Percentiles rank a stretch among this genome's conserved stretches.
Evolutionary conservation across 2,797 vertebrate genomes (phyloP).

Genomic region (Enteromius paludinosus): DNA sequence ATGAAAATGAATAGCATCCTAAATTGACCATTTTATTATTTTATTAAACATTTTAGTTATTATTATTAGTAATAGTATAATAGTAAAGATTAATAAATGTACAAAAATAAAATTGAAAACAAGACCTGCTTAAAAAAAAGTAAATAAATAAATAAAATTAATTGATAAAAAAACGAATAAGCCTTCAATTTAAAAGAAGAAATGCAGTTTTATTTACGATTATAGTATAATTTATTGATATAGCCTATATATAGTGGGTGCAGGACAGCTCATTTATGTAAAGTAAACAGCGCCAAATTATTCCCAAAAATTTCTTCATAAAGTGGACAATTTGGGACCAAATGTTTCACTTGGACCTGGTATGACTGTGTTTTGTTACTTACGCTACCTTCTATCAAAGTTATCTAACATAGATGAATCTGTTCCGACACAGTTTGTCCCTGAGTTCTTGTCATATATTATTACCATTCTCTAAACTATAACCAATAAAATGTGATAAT

Average conservation of each 20-base stretch:
- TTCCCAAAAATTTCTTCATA: too few relatives aligned
- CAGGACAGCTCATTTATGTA: not conserved
- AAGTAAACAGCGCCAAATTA: not conserved
- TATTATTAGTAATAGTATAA: not conserved
- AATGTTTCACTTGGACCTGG: not conserved
- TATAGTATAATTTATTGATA: not conserved
- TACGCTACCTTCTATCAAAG: too few relatives aligned
- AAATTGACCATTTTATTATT: not conserved
- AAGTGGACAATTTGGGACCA: not conserved
- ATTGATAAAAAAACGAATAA: too few relatives aligned
- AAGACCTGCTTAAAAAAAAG: not conserved
- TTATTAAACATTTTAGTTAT: not conserved
- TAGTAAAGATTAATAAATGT: not conserved
- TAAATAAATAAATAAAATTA: not conserved
- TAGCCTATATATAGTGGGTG: not conserved
- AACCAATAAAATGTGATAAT: too few relatives aligned
- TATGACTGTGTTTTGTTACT: too few relatives aligned
- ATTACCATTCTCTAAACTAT: too few relatives aligned
- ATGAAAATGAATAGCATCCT: not conserved
- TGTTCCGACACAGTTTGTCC: not conserved
- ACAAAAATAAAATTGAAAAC: not conserved
- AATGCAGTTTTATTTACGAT: not conserved
- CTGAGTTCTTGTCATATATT: too few relatives aligned
- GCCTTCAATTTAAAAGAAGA: not conserved
- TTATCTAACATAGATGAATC: not conserved